These are phyloP conservation scores for Hassar affinis DNA, from an alignment of 2,113 vertebrate genomes.

Conservation along the genomic window DNA sequence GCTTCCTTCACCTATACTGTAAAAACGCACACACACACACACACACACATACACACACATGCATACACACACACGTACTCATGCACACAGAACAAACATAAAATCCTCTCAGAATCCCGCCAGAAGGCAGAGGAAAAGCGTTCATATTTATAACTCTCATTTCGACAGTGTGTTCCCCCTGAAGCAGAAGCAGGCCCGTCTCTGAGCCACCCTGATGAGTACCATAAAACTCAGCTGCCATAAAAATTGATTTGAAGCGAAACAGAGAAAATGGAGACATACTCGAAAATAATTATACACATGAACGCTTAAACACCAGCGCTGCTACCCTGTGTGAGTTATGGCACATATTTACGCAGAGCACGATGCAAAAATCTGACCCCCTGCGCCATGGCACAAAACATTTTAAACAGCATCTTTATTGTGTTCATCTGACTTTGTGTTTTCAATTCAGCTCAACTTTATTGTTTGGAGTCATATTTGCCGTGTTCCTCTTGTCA, in stretches of 20 bases:
- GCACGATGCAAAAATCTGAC: constrained; percentile 45
- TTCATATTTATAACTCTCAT: constrained; percentile 58
- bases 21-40: constrained; percentile 16
- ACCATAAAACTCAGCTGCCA: constrained; percentile 59
- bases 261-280: constrained; percentile 61
- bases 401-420: constrained; percentile 48
- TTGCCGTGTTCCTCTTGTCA: constrained; percentile 40
- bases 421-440: constrained; percentile 50
- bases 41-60: constrained; percentile 15
- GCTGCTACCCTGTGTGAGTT: constrained; percentile 47
- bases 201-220: constrained; percentile 53
- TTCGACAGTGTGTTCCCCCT: constrained; percentile 51
- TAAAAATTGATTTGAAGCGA: constrained; percentile 63
- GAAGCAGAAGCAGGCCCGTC: constrained; percentile 50
- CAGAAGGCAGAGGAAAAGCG: constrained; percentile 47
- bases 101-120: constrained; percentile 39
- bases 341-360: constrained; percentile 52
- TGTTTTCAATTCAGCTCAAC: constrained; percentile 38
- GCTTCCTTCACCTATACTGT: constrained; percentile 19
- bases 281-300: constrained; percentile 62
- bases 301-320: constrained; percentile 56
- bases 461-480: constrained; percentile 44
- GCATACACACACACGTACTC: constrained; percentile 42
- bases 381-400: constrained; percentile 44
- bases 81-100: constrained; percentile 30